phyloP scores from a whole-genome alignment of 2,113 vertebrate genomes.

The Cichladusa arquata region DNA sequence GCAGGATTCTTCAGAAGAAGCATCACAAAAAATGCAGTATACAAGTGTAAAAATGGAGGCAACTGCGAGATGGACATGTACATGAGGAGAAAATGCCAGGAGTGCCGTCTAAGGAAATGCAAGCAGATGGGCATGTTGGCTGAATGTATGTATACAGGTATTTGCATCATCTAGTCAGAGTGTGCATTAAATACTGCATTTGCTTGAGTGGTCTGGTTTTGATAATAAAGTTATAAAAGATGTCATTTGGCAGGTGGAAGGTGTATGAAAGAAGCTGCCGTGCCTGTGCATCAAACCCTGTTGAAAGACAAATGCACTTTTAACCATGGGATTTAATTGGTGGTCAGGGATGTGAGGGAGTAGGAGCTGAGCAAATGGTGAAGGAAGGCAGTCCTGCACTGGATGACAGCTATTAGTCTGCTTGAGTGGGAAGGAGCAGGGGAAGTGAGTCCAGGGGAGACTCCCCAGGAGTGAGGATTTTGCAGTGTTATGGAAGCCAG shows the following conservation, averaged over 20 bases:
- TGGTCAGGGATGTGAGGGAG: not conserved
- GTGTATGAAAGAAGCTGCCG: rapidly evolving
- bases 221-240: not conserved
- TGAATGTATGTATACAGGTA: slow-evolving; percentile 92
- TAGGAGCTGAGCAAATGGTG: not conserved
- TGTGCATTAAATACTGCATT: not conserved
- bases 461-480: not conserved
- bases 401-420: too few relatives aligned
- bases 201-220: not conserved
- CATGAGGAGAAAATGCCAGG: slow-evolving; percentile 97
- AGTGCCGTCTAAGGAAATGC: slow-evolving; percentile 95
- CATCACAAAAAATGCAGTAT: slow-evolving; percentile 97
- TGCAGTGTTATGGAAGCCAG: not conserved
- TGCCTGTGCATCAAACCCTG: not conserved
- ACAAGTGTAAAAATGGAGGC: slow-evolving; percentile 96
- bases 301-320: not conserved
- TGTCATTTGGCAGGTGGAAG: not conserved
- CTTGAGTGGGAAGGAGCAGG: not conserved
- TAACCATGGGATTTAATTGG: not conserved
- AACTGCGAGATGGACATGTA: slow-evolving; percentile 99
- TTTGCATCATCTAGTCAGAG: slow-evolving; percentile 43
- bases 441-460: not conserved
- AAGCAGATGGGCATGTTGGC: slow-evolving; percentile 98
- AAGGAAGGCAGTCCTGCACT: not conserved
- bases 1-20: slow-evolving; percentile 97